These are phyloP conservation scores for Urocitellus parryii DNA, from an alignment of 2,113 vertebrate genomes.

Conservation along the genomic window DNA sequence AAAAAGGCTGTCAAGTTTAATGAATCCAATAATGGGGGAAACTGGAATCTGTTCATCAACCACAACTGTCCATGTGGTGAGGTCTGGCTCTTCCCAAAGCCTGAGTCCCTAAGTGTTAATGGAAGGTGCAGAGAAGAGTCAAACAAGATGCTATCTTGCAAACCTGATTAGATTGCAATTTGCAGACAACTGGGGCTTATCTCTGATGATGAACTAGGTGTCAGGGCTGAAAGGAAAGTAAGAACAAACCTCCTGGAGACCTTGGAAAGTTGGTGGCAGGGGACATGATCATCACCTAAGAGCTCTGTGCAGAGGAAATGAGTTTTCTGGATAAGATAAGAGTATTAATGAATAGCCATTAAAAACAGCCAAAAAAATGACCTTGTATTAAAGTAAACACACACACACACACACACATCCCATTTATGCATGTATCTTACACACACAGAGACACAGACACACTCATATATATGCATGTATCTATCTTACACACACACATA, in stretches of 20 bases:
- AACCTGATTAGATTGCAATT: constrained; percentile 84
- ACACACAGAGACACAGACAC: background rate
- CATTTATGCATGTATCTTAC: no score
- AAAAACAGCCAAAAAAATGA: constrained; percentile 73
- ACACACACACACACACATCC: background rate
- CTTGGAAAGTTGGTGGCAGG: constrained; percentile 79
- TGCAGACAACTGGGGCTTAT: constrained; percentile 85
- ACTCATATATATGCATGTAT: background rate
- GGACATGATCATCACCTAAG: constrained; percentile 73
- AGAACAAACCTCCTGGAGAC: constrained; percentile 79
- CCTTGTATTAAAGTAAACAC: constrained; percentile 24
- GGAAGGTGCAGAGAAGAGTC: constrained; percentile 82
- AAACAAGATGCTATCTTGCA: constrained; percentile 85
- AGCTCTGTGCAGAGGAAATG: constrained; percentile 81
- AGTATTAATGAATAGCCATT: constrained; percentile 76
- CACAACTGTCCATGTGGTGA: constrained; percentile 68
- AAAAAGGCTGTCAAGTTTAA: constrained; percentile 83
- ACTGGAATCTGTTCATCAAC: constrained; percentile 75
- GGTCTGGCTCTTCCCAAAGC: constrained; percentile 72
- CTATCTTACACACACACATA: background rate
- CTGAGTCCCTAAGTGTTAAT: constrained; percentile 80
- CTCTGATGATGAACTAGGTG: constrained; percentile 84
- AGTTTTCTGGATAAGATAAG: constrained; percentile 78
- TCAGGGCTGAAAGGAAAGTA: constrained; percentile 78
- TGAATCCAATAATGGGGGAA: constrained; percentile 80